phyloP scores from a whole-genome alignment of 2,113 vertebrate species.

The Rhegmatorhina hoffmannsi region DNA sequence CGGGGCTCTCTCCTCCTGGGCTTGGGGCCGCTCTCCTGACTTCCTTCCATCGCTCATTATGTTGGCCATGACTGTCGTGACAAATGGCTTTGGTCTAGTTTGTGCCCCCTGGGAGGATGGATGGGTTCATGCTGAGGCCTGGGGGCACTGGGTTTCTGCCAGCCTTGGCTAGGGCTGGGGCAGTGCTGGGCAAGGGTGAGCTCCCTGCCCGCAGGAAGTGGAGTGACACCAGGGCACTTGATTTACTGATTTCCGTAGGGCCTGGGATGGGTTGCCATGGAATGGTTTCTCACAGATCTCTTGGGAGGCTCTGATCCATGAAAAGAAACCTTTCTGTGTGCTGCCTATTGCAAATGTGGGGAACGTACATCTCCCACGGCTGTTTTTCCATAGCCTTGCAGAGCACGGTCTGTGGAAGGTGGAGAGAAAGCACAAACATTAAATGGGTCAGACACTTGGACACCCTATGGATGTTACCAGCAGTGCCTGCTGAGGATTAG shows the following conservation, averaged over 20 bases:
- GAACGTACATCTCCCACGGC: background rate
- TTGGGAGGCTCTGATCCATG: background rate
- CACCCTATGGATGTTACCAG: background rate
- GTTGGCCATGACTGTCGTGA: background rate
- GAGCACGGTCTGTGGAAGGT: background rate
- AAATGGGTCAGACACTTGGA: background rate
- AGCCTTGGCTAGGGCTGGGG: background rate
- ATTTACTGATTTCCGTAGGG: conserved; percentile 16
- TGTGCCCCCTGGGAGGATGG: background rate
- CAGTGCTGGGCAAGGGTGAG: background rate
- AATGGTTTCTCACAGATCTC: background rate
- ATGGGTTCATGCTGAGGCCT: fast-evolving
- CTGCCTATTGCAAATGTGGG: background rate
- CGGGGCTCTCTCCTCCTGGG: background rate
- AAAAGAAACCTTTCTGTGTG: background rate
- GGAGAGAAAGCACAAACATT: background rate
- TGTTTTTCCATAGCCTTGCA: background rate
- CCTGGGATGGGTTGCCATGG: background rate
- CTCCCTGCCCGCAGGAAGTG: background rate
- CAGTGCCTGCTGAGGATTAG: background rate
- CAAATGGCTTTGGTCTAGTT: background rate
- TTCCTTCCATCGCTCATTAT: background rate
- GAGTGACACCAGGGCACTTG: background rate
- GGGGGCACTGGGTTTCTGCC: background rate
- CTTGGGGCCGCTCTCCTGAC: background rate